A percentile compares a stretch with the other conserved stretches of the same genome.
These are phyloP conservation scores for Caenorhabditis inopinata DNA, from an alignment of 1,140 invertebrate species.

Conservation along the genomic window DNA sequence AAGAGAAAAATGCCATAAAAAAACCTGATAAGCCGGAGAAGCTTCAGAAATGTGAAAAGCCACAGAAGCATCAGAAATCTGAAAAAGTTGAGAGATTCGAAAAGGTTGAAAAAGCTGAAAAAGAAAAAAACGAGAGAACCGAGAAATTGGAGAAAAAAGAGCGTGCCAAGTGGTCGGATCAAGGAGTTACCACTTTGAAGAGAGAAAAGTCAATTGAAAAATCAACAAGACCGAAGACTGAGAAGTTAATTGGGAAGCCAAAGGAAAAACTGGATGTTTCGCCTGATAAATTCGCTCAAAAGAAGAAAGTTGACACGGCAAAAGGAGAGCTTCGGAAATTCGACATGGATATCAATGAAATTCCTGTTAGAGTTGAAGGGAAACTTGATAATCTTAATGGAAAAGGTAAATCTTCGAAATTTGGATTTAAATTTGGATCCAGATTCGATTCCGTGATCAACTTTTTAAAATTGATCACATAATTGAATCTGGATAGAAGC, in stretches of 20 bases:
- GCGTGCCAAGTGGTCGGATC: conserved; percentile 17
- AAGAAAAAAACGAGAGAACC: neutral
- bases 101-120: neutral
- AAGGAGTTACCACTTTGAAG: neutral
- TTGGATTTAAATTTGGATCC: too few relatives aligned
- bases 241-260: neutral
- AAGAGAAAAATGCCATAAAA: too few relatives aligned
- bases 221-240: neutral
- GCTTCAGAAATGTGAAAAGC: neutral
- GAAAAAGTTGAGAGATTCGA: neutral
- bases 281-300: neutral
- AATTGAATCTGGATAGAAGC: too few relatives aligned
- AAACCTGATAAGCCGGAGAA: neutral
- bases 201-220: neutral
- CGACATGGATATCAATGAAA: conserved; percentile 26
- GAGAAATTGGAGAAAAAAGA: neutral
- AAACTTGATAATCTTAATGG: neutral
- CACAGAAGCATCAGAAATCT: neutral
- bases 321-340: neutral
- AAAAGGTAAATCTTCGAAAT: neutral
- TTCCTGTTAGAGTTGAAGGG: neutral
- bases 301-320: neutral
- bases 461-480: neutral
- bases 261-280: neutral
- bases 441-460: neutral